These are phyloP conservation scores for Rallus crepitans DNA, from an alignment of 2,797 vertebrate genomes.

Conservation along the genomic window DNA sequence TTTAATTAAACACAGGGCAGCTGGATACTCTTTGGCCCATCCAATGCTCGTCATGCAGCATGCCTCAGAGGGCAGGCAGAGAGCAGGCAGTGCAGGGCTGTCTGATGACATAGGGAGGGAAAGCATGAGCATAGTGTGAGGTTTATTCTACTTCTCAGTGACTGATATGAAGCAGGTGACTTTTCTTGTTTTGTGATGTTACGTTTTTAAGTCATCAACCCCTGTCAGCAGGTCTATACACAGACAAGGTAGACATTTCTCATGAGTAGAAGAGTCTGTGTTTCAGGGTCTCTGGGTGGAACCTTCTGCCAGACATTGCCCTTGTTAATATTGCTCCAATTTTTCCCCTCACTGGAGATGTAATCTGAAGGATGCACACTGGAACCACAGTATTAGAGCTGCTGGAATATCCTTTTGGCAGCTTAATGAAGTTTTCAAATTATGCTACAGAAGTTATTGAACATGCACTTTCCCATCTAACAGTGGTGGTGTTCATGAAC, in stretches of 20 bases:
- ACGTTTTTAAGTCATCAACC: not conserved
- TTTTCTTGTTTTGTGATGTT: not conserved
- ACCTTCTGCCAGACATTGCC: not conserved
- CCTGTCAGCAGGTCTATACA: not conserved
- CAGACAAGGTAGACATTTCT: not conserved
- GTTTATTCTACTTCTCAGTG: not conserved
- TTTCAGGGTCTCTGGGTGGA: not conserved
- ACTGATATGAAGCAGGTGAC: not conserved
- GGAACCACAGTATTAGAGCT: not conserved
- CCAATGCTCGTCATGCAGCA: accelerated
- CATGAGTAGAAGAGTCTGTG: not conserved
- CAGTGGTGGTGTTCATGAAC: accelerated
- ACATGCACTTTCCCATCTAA: not conserved
- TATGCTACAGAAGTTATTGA: not conserved
- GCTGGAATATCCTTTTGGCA: not conserved
- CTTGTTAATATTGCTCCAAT: accelerated
- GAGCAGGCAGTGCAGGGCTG: not conserved
- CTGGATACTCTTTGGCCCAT: not conserved
- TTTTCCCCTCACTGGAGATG: not conserved
- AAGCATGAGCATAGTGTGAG: accelerated
- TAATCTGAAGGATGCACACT: not conserved
- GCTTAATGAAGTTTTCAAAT: not conserved
- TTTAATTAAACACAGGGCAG: not conserved
- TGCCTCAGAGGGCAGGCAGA: not conserved
- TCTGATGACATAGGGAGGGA: not conserved